Conservation (phyloP, 2,113 vertebrate genomes). For the Ptilonorhynchus violaceus region DNA sequence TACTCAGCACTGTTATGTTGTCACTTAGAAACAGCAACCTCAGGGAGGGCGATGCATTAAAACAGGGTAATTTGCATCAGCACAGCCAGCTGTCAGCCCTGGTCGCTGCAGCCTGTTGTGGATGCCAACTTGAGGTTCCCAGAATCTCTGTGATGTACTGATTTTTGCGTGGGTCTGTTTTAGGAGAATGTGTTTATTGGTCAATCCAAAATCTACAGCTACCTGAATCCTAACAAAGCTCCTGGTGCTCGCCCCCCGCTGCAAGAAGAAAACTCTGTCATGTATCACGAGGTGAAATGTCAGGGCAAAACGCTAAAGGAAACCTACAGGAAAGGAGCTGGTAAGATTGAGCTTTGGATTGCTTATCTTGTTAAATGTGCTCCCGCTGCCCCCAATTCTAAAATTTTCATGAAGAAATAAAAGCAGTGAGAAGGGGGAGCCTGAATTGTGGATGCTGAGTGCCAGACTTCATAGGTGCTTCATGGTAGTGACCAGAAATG, state of each 20-base stretch:
- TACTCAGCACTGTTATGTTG: background rate
- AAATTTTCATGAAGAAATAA: background rate
- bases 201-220: slow-evolving; percentile 76
- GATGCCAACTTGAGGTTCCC: background rate
- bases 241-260: slow-evolving; percentile 79
- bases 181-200: slow-evolving; percentile 78
- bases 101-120: background rate
- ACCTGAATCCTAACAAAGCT: slow-evolving; percentile 77
- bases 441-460: background rate
- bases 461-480: background rate
- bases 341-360: slow-evolving; percentile 55
- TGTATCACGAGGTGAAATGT: slow-evolving; percentile 81
- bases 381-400: rapidly evolving
- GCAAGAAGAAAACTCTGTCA: slow-evolving; percentile 83
- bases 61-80: background rate
- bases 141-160: background rate
- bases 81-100: background rate
- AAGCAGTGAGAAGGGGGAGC: background rate
- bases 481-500: background rate
- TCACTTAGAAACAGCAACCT: background rate
- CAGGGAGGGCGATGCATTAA: background rate
- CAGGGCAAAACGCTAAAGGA: slow-evolving; percentile 71
- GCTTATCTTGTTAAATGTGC: background rate
- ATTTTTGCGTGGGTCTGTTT: slow-evolving; percentile 51
- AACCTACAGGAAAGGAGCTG: slow-evolving; percentile 74